Base-by-base conservation (phyloP, 2,797 vertebrate species). In the Champsocephalus esox region DNA sequence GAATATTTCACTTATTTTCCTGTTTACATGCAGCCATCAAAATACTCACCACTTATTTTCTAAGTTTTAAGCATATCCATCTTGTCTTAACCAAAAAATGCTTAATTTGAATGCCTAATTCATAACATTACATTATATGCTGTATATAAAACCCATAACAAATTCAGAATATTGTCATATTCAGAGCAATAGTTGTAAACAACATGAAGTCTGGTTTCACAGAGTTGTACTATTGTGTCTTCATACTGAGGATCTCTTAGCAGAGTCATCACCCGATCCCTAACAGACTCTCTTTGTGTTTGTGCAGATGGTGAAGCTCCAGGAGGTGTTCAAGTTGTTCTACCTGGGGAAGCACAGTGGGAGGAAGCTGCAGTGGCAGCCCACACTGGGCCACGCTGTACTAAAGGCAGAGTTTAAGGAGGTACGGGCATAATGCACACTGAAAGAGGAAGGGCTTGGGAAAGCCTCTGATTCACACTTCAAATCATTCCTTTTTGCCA, bases 321-420 rank as follows among this genome's bases (percentile, higher is more conserved):
- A 99, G 86, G 98, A 98, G 87, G 98, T 99, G 77, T 99, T 99
- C 88, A 99, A 99, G 94, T 96, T 98, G 1, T 99, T 99, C 95
- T 99, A 99, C 89, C 93, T 99, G 90, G 97, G 98, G 66, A 99
- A 99, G 90, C 98, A 99, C 95, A 99, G 98, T 74, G 98, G 98
- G 71, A 96, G 98, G 87, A 99, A 99, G 90, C 95, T 99, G 82
- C 98, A 99, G 86, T 99, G 98, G 98, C 98, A 99, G 83, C 98
- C 98, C 46, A 99, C 98, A 60, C 94, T 99, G 85, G 98, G 98
- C 81, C 98, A 99, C 57, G 97, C 98, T 89, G 98, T 99, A 10
- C 92, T 99, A 72, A 99, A 99, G 94, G 96, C 98, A 32, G 97
- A 99, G 93, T 99, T 99, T 85, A 99, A 99, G 94, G 98, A 99